phyloP scores from a whole-genome alignment of 1,140 invertebrate genomes.

The Pygmarrhopalites habei region DNA sequence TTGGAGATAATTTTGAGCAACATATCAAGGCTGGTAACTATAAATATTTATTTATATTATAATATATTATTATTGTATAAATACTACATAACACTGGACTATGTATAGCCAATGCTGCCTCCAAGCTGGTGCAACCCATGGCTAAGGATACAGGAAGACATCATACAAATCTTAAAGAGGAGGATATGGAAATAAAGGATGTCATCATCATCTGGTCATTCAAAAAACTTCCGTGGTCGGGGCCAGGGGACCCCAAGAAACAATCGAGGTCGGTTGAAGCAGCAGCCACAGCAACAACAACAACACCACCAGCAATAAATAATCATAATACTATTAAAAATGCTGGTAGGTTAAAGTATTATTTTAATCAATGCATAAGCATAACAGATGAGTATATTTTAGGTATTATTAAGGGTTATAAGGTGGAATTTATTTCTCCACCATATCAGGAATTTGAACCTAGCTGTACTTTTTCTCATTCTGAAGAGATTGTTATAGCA shows the following conservation, averaged over 20 bases:
- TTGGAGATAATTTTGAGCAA: too few relatives aligned
- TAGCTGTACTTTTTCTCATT: background rate
- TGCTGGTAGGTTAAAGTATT: background rate
- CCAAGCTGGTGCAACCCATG: too few relatives aligned
- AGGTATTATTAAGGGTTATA: background rate
- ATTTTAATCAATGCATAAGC: background rate
- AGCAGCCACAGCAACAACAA: background rate
- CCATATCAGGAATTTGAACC: background rate
- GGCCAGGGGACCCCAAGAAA: conserved; percentile 4
- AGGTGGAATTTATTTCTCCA: background rate
- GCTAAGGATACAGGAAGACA: too few relatives aligned
- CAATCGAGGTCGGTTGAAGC: conserved; percentile 7
- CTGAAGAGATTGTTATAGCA: background rate
- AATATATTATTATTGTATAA: too few relatives aligned
- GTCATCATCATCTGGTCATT: too few relatives aligned
- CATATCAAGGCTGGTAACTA: too few relatives aligned
- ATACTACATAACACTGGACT: too few relatives aligned
- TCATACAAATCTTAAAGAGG: too few relatives aligned
- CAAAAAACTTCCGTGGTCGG: too few relatives aligned
- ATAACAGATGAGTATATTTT: background rate
- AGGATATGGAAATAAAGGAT: too few relatives aligned
- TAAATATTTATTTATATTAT: too few relatives aligned
- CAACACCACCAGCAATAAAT: background rate
- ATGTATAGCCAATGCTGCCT: too few relatives aligned
- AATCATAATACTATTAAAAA: background rate